Evolutionary conservation across 2,113 vertebrate species (phyloP).

Genomic region (Neolamprologus tretocephalus): DNA sequence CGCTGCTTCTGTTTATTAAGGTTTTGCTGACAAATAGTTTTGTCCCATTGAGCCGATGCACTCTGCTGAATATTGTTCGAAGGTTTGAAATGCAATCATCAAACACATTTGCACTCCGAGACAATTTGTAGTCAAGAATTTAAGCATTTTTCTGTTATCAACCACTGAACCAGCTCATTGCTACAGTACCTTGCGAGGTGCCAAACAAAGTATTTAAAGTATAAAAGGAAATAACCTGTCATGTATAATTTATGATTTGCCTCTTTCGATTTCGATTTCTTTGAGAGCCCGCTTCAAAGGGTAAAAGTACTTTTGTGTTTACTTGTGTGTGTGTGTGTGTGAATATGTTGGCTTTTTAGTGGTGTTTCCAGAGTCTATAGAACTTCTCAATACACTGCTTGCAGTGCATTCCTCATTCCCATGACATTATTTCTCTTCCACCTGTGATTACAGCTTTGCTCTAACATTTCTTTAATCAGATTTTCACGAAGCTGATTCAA

Average conservation of each 20-base stretch:
- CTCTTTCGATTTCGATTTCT: background rate
- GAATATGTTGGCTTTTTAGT: background rate
- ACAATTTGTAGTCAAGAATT: background rate
- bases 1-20: background rate
- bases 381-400: background rate
- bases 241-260: constrained; percentile 38
- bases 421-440: background rate
- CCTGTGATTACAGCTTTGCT: background rate
- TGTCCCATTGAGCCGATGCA: background rate
- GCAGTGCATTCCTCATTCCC: background rate
- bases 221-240: constrained; percentile 26
- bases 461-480: background rate
- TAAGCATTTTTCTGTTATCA: background rate
- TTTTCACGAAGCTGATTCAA: background rate
- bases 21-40: constrained; percentile 15
- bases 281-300: background rate
- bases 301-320: background rate
- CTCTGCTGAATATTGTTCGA: background rate
- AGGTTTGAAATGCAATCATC: background rate
- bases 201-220: constrained; percentile 21
- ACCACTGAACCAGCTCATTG: constrained; percentile 20
- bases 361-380: background rate
- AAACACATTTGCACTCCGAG: constrained; percentile 11
- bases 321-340: background rate
- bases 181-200: constrained; percentile 11